Conservation (phyloP, 2,113 vertebrate genomes). For the Lates calcarifer region DNA sequence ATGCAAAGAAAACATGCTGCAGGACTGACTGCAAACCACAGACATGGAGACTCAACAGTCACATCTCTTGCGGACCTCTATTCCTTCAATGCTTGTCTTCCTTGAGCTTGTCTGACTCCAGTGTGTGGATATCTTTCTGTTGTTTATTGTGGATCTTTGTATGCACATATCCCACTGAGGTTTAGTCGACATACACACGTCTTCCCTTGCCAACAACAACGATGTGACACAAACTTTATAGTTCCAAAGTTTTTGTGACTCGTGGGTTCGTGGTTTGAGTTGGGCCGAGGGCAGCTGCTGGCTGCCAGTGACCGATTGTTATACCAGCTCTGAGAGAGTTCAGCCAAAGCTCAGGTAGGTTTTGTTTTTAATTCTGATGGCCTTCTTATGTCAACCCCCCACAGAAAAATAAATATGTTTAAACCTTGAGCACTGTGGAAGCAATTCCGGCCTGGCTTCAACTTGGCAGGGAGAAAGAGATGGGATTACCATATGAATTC, state of each 20-base stretch:
- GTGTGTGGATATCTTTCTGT: background rate
- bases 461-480: conserved; percentile 67
- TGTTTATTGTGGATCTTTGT: background rate
- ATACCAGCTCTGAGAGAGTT: conserved; percentile 50
- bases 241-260: background rate
- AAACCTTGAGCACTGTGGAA: conserved; percentile 66
- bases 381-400: conserved; percentile 70
- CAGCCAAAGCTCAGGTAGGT: conserved; percentile 59
- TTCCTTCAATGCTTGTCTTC: background rate
- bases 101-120: background rate
- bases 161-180: background rate
- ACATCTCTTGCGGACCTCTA: too few species aligned
- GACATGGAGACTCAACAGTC: too few species aligned
- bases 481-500: conserved; percentile 79
- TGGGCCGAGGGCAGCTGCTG: background rate
- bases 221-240: background rate
- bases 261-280: conserved; percentile 11
- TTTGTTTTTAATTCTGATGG: conserved; percentile 63
- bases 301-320: conserved; percentile 22
- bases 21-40: too few species aligned
- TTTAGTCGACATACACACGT: background rate
- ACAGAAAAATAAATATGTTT: conserved; percentile 75
- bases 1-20: too few species aligned
- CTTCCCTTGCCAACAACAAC: background rate
- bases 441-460: conserved; percentile 62